Base-by-base conservation (phyloP, 2,888 invertebrate species). In the Stenurella melanura region DNA sequence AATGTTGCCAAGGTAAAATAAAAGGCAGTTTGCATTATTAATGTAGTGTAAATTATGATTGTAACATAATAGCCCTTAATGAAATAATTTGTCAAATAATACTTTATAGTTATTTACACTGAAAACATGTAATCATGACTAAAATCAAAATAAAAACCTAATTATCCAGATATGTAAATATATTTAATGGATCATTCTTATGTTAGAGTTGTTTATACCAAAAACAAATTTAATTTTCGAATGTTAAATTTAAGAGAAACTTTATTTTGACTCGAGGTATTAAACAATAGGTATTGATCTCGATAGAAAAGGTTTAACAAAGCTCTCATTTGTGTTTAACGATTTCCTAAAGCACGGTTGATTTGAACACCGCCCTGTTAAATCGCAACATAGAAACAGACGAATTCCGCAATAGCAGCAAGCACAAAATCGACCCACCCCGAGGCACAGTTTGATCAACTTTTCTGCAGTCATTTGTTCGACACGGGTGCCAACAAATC, bases 401-500 rank as follows among this genome's bases (percentile, higher is more conserved):
- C 56, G 74, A 77, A 68, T 68, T 77, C 77, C 74, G 77, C 71
- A 74, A 77, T 74, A 77, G 72, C 54, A 72, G 63, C 54, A 72
- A 72, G 72, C 63, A 72, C 63, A 54, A 60, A 76, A 79, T 83
- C 82, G 82, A 83, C 84, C 85, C 80, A 82, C 83, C 86, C 85
- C 80, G 78, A 82, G 84, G 85, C 85, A 78, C 83, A 87, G 85
- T 88, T 89, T 88, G 88, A 88, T 88, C 88, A 88, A 88, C 87
- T 89, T 87, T 87, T 86, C 87, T 85, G 85, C 87, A 89, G 89
- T 90, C 89, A 90, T 90, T 90, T 90, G 90, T 90, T 88, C 89
- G 88, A 90, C 90, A 89, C 87, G 88, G 88, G 88, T 87, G 89
- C 88, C 89, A 88, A 89, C 89, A 90, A 90, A 90, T 90, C 89